Base-by-base conservation (phyloP, 2,888 invertebrate species). In the Cryptocephalus moraei region DNA sequence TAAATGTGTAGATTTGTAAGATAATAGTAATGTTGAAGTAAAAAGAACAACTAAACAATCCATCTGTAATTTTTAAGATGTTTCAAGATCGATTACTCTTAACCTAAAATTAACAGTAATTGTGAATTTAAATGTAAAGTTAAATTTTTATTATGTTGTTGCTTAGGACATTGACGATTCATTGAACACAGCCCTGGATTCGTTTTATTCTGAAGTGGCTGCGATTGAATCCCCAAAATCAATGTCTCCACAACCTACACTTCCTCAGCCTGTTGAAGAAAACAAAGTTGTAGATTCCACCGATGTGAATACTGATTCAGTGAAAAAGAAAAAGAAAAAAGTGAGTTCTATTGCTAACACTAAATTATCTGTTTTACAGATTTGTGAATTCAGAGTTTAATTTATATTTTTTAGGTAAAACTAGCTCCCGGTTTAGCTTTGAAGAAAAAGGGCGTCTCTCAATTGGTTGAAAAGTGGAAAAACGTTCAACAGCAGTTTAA, bases 401-500 rank as follows among this genome's bases (percentile, higher is more conserved):
- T 12, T 48, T 43, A 47, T 33, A 40, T 55, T 46, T 73, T 73
- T 13, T 60, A 79, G 78, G 64, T 75, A 8, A 79, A 78, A 67
- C 61, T 79, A 38, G 68, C 70, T 1, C 70, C 72, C 44, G 79
- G 78, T n/a, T 68, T 82, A 38, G 72, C 79, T 4, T 73, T 82
- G 67, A 83, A 83, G 66, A 82, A 82, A 63, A 83, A 82, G 62
- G 80, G 80, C 50, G 80, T 84, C 32, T 79, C 82, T 1, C 77
- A 78, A 39, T 71, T 84, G 62, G 83, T 84, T 1, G 80, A 82
- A 45, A 84, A 84, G 58, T 84, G 84, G 84, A 81, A 83, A 65
- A 79, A 78, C 59, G 80, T 81, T 39, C 81, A 83, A 33, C 55
- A 55, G 41, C 49, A 52, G 36, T 54, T 52, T 40, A 48, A 53